A percentile compares a stretch with the other conserved stretches of the same genome.
Evolutionary conservation across 64 coral and sea anemone species (phyloP).

Genomic region (Montipora cactus): DNA sequence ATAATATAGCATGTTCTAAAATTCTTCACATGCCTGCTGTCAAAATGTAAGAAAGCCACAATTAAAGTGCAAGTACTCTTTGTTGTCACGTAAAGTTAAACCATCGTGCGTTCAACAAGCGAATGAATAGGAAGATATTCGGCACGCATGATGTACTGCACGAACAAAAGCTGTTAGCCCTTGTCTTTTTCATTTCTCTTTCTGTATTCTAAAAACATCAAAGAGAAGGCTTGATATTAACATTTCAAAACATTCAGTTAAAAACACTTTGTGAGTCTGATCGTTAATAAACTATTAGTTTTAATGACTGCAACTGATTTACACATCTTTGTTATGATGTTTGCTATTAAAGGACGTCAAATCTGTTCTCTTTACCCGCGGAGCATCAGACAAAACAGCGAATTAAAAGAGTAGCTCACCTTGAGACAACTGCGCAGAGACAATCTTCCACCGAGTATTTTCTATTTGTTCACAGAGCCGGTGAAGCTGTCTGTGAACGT

Average conservation of each 20-base stretch:
- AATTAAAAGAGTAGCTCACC: background rate
- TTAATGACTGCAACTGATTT: too few species aligned
- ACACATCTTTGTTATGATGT: too few species aligned
- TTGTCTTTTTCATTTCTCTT: background rate
- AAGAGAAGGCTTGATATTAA: background rate
- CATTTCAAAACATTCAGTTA: background rate
- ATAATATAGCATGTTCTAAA: background rate
- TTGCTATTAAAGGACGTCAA: too few species aligned
- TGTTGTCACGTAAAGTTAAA: background rate
- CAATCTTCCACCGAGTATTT: background rate
- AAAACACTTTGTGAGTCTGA: background rate
- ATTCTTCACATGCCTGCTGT: conserved; percentile 8
- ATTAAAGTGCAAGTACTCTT: background rate
- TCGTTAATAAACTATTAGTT: background rate
- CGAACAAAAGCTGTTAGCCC: too few species aligned
- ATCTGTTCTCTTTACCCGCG: too few species aligned
- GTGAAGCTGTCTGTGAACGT: background rate
- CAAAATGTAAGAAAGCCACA: background rate
- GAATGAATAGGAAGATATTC: background rate
- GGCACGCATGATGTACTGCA: background rate
- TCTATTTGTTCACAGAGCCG: background rate
- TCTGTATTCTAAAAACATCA: background rate
- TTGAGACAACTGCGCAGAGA: background rate
- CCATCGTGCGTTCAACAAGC: background rate
- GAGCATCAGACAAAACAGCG: too few species aligned